A percentile compares a stretch with the other conserved stretches of the same genome.
These are phyloP conservation scores for Premnoplex brunnescens DNA, from an alignment of 2,797 vertebrate species.

Conservation along the genomic window DNA sequence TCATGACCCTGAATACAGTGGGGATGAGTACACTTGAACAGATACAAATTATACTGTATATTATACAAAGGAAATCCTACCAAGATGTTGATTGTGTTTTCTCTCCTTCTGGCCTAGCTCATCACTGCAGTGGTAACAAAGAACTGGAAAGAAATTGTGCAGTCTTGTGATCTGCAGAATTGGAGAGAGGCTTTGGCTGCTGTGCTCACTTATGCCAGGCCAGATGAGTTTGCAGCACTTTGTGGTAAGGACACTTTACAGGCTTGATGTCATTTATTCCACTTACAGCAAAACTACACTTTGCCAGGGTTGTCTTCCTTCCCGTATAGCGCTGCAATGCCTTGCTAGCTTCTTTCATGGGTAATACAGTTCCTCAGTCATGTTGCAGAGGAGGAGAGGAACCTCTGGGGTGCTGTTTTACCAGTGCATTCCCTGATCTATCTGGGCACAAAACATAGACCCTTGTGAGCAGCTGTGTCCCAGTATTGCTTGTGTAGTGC, in stretches of 20 bases:
- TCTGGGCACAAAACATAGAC: background rate
- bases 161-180: conserved; percentile 92
- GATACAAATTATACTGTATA: background rate
- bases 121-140: conserved; percentile 95
- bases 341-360: background rate
- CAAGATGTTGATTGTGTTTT: background rate
- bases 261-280: background rate
- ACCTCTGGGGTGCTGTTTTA: background rate
- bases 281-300: background rate
- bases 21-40: background rate
- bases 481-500: background rate
- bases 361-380: background rate
- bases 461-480: background rate
- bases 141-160: conserved; percentile 92
- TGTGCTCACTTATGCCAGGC: conserved; percentile 91
- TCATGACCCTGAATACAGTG: background rate
- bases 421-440: background rate
- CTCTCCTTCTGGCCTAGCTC: conserved; percentile 77
- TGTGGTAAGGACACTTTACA: conserved; percentile 81
- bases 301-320: background rate
- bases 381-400: background rate
- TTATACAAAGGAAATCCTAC: background rate
- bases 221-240: conserved; percentile 89
- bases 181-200: conserved; percentile 96
- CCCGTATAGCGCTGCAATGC: background rate